phyloP scores from a whole-genome alignment of 2,797 vertebrate genomes.

The Danio albolineatus region DNA sequence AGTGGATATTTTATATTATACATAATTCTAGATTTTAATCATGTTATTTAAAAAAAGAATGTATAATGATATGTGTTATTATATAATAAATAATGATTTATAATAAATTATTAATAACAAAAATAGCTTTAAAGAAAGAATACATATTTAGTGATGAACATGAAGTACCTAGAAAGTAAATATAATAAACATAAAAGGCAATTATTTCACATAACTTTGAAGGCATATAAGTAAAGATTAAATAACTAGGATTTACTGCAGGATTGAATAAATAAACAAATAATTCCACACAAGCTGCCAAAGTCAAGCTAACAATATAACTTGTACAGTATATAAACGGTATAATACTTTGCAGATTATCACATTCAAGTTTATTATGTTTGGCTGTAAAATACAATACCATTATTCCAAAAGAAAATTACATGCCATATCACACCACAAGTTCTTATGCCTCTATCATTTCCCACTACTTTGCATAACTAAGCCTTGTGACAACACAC shows the following conservation, averaged over 20 bases:
- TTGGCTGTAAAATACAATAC: neutral
- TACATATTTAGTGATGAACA: too few relatives aligned
- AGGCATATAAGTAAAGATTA: too few relatives aligned
- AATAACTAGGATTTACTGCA: neutral
- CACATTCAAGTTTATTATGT: neutral
- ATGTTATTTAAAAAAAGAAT: too few relatives aligned
- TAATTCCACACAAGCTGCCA: neutral
- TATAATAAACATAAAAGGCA: too few relatives aligned
- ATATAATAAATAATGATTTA: too few relatives aligned
- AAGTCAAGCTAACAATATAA: neutral
- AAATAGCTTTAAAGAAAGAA: too few relatives aligned
- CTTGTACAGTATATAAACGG: neutral
- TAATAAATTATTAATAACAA: too few relatives aligned
- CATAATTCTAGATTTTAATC: too few relatives aligned
- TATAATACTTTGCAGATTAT: neutral
- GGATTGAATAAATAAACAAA: neutral
- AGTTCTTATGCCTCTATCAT: neutral
- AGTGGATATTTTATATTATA: too few relatives aligned
- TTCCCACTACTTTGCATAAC: conserved; percentile 10
- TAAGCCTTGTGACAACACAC: conserved; percentile 3
- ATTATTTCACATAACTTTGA: too few relatives aligned
- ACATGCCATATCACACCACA: neutral
- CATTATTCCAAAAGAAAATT: neutral
- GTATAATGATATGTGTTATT: too few relatives aligned
- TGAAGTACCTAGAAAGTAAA: too few relatives aligned